phyloP scores from a whole-genome alignment of 2,797 vertebrate genomes.

The Spondyliosoma cantharus region DNA sequence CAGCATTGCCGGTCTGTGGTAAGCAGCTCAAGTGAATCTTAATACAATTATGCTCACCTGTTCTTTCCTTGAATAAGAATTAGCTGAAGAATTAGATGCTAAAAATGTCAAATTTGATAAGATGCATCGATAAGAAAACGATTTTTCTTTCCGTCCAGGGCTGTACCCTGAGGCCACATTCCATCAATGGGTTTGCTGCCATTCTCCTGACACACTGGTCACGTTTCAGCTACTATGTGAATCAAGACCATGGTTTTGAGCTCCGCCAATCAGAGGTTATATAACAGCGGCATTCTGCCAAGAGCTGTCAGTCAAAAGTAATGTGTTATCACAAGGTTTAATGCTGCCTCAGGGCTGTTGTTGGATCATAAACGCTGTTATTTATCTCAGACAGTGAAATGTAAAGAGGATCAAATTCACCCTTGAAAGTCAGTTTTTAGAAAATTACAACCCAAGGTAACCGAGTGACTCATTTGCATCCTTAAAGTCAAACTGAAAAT shows the following conservation, averaged over 20 bases:
- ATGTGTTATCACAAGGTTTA: slow-evolving; percentile 38
- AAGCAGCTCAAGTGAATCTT: slow-evolving; percentile 13
- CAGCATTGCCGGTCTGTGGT: background rate
- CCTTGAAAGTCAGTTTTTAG: slow-evolving; percentile 7
- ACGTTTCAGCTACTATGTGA: slow-evolving; percentile 30
- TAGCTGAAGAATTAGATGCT: background rate
- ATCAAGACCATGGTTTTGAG: slow-evolving; percentile 37
- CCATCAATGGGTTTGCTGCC: slow-evolving; percentile 10
- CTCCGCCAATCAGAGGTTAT: slow-evolving; percentile 61
- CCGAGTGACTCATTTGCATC: slow-evolving; percentile 9
- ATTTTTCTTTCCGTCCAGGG: too few relatives aligned
- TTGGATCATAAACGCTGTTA: slow-evolving; percentile 18
- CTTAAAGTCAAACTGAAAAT: slow-evolving; percentile 2
- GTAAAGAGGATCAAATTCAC: slow-evolving; percentile 14
- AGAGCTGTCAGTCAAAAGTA: slow-evolving; percentile 62
- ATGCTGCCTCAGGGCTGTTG: slow-evolving; percentile 35
- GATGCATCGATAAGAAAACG: background rate
- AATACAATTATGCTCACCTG: background rate
- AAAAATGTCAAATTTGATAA: slow-evolving; percentile 1
- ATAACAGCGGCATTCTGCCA: slow-evolving; percentile 48
- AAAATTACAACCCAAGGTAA: slow-evolving; percentile 14
- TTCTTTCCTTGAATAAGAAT: slow-evolving; percentile 23
- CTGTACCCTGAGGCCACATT: slow-evolving; percentile 4
- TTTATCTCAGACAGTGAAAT: slow-evolving; percentile 31
- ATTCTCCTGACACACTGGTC: slow-evolving; percentile 6